These are phyloP conservation scores for Porites australiensis DNA, from an alignment of 64 coral and sea anemone genomes.

Conservation along the genomic window DNA sequence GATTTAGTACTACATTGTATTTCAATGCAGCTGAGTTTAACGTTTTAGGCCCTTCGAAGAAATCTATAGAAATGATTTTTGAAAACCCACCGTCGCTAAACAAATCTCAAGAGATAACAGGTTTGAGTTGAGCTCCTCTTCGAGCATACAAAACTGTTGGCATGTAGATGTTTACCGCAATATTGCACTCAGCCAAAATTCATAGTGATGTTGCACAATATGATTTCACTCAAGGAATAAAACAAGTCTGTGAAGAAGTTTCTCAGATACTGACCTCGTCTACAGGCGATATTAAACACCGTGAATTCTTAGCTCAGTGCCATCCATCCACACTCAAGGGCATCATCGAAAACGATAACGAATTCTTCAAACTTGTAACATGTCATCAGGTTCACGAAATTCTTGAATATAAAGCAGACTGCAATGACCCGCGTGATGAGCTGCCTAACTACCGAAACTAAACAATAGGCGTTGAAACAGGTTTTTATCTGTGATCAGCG, in stretches of 20 bases:
- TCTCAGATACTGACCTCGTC: neutral
- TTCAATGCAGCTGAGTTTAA: too few species aligned
- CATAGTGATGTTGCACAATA: neutral
- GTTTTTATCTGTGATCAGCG: slow-evolving; percentile 23
- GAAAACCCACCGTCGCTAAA: too few species aligned
- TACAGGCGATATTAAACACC: neutral
- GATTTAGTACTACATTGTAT: neutral
- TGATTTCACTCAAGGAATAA: neutral
- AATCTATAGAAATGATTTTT: too few species aligned
- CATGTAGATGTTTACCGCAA: neutral
- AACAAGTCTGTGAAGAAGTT: neutral
- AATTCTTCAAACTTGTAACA: neutral
- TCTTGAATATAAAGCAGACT: slow-evolving; percentile 29
- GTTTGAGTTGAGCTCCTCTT: too few species aligned
- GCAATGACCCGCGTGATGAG: neutral
- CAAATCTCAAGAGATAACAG: too few species aligned
- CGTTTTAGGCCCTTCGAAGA: too few species aligned
- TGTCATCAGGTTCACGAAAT: neutral
- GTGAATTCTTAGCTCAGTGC: neutral
- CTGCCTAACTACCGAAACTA: neutral
- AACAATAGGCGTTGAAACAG: slow-evolving; percentile 12
- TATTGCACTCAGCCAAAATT: neutral
- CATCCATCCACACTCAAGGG: neutral
- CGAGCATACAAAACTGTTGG: neutral
- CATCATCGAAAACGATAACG: neutral